Evolutionary conservation across 2,888 invertebrate genomes (phyloP).

Genomic region (Drosophila anomalata): DNA sequence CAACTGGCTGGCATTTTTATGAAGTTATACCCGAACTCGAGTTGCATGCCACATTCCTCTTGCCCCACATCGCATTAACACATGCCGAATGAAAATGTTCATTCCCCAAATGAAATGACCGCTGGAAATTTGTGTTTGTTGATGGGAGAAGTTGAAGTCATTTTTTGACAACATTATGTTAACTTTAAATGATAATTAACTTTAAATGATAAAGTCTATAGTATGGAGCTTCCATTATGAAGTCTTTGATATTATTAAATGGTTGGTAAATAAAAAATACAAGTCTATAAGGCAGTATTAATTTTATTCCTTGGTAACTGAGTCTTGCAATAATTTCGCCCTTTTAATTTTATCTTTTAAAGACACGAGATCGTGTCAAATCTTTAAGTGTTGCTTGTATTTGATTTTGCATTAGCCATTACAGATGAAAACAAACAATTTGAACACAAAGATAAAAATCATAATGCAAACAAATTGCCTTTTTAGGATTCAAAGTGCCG

Average conservation of each 20-base stretch:
- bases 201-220: too few species aligned
- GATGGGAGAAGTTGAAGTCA: neutral
- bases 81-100: conserved; percentile 26
- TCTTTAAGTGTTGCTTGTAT: neutral
- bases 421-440: conserved; percentile 37
- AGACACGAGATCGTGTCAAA: neutral
- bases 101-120: conserved; percentile 38
- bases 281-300: too few species aligned
- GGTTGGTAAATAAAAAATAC: too few species aligned
- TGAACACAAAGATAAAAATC: conserved; percentile 35
- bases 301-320: too few species aligned
- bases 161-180: too few species aligned
- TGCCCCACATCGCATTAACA: conserved; percentile 30
- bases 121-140: neutral
- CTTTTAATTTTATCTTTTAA: neutral
- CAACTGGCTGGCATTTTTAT: conserved; percentile 51
- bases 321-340: too few species aligned
- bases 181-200: too few species aligned
- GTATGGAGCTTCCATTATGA: too few species aligned
- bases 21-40: conserved; percentile 41
- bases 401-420: conserved; percentile 30
- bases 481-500: conserved; percentile 67
- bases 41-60: conserved; percentile 11
- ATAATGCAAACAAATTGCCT: conserved; percentile 69
- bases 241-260: too few species aligned